These are phyloP conservation scores for Gadopsis bispinosus DNA, from an alignment of 2,797 vertebrate genomes.

Conservation along the genomic window DNA sequence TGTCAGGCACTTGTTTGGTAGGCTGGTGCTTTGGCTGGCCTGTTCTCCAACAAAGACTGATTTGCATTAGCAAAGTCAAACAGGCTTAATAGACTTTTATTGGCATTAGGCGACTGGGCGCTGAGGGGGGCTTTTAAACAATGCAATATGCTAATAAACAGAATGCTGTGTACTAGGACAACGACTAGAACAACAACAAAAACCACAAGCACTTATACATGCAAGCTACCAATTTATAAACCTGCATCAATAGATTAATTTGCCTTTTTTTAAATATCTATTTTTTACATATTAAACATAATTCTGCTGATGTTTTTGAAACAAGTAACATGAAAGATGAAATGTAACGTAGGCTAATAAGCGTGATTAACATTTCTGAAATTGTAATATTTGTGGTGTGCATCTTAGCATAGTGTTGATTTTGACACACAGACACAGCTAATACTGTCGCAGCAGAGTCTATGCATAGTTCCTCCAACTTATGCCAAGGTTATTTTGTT, in stretches of 20 bases:
- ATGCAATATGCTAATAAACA: constrained; percentile 66
- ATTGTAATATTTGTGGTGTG: background rate
- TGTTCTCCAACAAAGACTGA: constrained; percentile 55
- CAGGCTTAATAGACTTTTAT: constrained; percentile 75
- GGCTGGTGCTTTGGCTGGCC: constrained; percentile 31
- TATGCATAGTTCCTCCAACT: constrained; percentile 31
- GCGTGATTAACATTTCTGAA: background rate
- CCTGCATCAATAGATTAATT: constrained; percentile 21
- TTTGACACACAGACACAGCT: background rate
- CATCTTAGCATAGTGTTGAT: background rate
- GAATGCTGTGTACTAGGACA: constrained; percentile 57
- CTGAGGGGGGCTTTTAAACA: constrained; percentile 64
- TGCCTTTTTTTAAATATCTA: background rate
- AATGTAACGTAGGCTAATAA: background rate
- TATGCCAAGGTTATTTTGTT: constrained; percentile 50
- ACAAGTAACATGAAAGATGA: background rate
- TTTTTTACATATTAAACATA: background rate
- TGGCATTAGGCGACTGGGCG: constrained; percentile 53
- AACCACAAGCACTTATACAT: background rate
- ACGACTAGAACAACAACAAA: constrained; percentile 24
- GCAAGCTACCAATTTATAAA: background rate
- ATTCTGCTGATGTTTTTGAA: background rate
- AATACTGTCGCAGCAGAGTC: constrained; percentile 7
- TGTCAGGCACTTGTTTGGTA: constrained; percentile 43
- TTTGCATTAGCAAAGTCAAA: constrained; percentile 79